phyloP scores from a whole-genome alignment of 2,888 invertebrate species.

The Stenichneumon culpator region DNA sequence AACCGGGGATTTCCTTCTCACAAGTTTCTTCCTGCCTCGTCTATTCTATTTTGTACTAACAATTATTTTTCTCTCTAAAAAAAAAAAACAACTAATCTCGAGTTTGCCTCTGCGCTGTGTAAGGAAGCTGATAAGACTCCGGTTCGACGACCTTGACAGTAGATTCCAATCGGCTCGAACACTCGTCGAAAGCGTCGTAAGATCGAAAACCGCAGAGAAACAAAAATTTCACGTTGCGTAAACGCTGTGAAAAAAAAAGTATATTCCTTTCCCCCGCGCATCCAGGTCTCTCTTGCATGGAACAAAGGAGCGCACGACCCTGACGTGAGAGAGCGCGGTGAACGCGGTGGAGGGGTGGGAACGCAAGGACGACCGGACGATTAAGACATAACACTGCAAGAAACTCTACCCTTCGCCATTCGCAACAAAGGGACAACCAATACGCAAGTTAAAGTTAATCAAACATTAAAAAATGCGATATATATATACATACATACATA shows the following conservation, averaged over 20 bases:
- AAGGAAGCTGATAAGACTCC: slow-evolving; percentile 21
- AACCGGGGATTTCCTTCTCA: not conserved
- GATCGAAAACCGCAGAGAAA: slow-evolving; percentile 40
- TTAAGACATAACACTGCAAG: slow-evolving; percentile 14
- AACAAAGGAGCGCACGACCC: slow-evolving; percentile 18
- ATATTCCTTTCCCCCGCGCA: not conserved
- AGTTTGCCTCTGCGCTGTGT: not conserved
- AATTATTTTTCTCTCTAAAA: not conserved
- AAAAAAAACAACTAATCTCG: slow-evolving; percentile 11
- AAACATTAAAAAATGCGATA: not conserved
- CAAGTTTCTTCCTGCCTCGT: not conserved
- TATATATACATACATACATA: not conserved
- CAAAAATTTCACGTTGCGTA: not conserved
- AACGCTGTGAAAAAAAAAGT: not conserved
- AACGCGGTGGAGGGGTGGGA: not conserved
- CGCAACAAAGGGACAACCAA: not conserved
- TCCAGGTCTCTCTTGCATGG: not conserved
- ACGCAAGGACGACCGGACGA: slow-evolving; percentile 20
- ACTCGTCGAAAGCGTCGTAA: slow-evolving; percentile 45
- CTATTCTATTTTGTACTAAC: slow-evolving; percentile 2
- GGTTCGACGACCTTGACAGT: slow-evolving; percentile 53
- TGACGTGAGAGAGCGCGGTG: slow-evolving; percentile 2
- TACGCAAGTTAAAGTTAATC: not conserved
- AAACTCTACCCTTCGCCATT: not conserved
- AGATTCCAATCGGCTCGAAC: slow-evolving; percentile 60